phyloP scores from a whole-genome alignment of 2,113 vertebrate genomes.

The Hucho hucho region DNA sequence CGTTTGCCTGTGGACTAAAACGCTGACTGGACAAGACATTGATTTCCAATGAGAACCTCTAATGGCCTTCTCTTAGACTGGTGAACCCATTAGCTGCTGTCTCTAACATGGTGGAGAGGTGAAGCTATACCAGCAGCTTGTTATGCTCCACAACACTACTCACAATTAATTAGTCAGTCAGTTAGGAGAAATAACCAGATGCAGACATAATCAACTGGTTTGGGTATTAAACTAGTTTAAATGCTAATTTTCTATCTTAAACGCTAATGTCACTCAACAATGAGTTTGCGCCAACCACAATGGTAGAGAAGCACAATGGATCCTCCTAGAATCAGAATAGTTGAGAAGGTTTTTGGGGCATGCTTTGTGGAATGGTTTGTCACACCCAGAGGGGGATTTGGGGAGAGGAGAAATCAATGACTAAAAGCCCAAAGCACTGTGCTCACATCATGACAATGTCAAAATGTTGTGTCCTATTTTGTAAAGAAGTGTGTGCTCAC shows the following conservation, averaged over 20 bases:
- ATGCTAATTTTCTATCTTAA: neutral
- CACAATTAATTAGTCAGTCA: too few species aligned
- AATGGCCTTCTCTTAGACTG: slow-evolving; percentile 30
- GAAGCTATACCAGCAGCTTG: neutral
- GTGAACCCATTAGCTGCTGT: neutral
- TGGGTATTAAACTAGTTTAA: neutral
- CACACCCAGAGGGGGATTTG: neutral
- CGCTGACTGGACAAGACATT: slow-evolving; percentile 12
- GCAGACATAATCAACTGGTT: neutral
- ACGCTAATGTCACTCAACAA: too few species aligned
- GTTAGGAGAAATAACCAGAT: neutral
- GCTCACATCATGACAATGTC: neutral
- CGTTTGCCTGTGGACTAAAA: neutral
- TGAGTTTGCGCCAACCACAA: neutral
- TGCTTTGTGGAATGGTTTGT: neutral
- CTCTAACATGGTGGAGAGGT: slow-evolving; percentile 3
- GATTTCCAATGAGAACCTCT: slow-evolving; percentile 40
- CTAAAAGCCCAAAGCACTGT: neutral
- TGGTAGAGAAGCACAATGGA: neutral
- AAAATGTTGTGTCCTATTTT: neutral
- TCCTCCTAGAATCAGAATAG: too few species aligned
- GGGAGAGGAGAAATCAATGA: neutral
- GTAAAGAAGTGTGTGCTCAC: neutral
- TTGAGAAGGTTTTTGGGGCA: too few species aligned
- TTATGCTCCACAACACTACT: too few species aligned